Evolutionary conservation across 1,140 invertebrate genomes (phyloP).

Genomic region (Anastrepha obliqua): DNA sequence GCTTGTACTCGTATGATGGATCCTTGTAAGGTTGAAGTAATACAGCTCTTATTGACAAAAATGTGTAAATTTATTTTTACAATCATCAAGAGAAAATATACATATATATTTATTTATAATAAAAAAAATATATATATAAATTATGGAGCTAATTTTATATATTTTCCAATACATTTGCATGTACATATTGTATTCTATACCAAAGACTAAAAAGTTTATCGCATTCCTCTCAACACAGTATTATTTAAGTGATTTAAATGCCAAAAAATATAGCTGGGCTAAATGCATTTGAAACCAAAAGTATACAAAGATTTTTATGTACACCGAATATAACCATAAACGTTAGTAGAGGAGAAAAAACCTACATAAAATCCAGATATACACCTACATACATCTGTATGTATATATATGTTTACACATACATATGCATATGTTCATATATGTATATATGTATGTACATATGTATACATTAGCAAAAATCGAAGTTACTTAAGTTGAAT

Average conservation of each 20-base stretch:
- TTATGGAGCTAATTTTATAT: neutral
- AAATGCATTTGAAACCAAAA: constrained; percentile 11
- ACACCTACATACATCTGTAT: no score
- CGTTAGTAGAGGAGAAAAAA: neutral
- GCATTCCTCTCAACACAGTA: neutral
- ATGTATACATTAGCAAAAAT: neutral
- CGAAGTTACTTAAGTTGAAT: no score
- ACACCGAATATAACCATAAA: neutral
- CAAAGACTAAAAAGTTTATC: no score
- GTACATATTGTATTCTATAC: no score
- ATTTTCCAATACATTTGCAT: neutral
- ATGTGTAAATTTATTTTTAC: no score
- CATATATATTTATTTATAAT: neutral
- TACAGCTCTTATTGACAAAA: no score
- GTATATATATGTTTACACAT: no score
- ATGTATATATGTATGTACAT: neutral
- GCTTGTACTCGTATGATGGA: no score
- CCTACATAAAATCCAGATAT: no score
- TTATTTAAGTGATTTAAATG: neutral
- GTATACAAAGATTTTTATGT: constrained; percentile 13
- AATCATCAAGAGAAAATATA: no score
- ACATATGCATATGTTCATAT: no score
- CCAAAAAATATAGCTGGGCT: neutral
- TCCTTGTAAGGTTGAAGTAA: no score
- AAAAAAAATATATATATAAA: neutral